phyloP scores from a whole-genome alignment of 2,888 invertebrate genomes.

The Chouioia cunea region DNA sequence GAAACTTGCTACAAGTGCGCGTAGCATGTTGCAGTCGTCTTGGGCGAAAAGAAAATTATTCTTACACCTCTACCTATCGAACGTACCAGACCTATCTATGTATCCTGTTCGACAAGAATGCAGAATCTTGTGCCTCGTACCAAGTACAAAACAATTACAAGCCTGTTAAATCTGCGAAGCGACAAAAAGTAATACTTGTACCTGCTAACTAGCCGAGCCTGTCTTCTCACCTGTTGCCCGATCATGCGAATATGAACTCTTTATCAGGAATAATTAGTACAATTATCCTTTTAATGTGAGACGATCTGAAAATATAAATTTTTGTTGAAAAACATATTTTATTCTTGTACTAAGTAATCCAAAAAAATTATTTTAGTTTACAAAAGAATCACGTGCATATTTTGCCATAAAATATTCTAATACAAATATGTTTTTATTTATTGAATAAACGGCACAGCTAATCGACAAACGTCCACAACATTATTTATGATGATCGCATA shows the following conservation, averaged over 20 bases:
- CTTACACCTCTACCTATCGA: conserved; percentile 34
- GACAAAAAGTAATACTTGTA: conserved; percentile 20
- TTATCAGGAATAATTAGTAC: conserved; percentile 18
- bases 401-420: too few relatives aligned
- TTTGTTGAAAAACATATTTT: too few relatives aligned
- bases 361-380: too few relatives aligned
- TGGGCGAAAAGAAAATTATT: neutral
- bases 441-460: too few relatives aligned
- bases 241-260: conserved; percentile 26
- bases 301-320: too few relatives aligned
- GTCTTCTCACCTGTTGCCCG: conserved; percentile 3
- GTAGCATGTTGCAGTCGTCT: too few relatives aligned
- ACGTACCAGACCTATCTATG: neutral
- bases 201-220: conserved; percentile 25
- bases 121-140: conserved; percentile 38
- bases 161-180: conserved; percentile 33
- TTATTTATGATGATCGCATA: conserved; percentile 26
- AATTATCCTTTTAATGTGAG: too few relatives aligned
- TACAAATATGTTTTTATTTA: too few relatives aligned
- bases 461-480: too few relatives aligned
- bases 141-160: conserved; percentile 46
- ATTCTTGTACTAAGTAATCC: too few relatives aligned
- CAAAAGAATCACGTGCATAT: too few relatives aligned
- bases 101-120: conserved; percentile 46
- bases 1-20: neutral